Conservation (phyloP, 2,113 vertebrate genomes). For the Zapus hudsonius region DNA sequence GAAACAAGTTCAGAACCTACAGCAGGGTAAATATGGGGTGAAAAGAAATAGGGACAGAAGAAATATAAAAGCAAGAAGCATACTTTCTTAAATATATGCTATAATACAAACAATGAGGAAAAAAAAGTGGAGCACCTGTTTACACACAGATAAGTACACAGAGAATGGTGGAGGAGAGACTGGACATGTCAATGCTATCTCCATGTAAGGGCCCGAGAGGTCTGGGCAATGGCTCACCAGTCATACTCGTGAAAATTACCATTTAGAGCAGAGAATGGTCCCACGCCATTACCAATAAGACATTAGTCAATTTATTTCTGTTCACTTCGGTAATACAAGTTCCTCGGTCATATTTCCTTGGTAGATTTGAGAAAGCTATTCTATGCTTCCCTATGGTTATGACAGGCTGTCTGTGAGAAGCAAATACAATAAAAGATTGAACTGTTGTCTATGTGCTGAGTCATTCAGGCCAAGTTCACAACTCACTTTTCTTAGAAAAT, state of each 20-base stretch:
- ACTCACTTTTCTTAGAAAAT: constrained; percentile 10
- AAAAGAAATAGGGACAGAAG: neutral
- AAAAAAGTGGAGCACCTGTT: neutral
- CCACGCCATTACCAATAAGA: neutral
- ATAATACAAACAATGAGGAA: neutral
- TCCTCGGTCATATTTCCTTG: neutral
- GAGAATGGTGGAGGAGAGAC: neutral
- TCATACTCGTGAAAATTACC: neutral
- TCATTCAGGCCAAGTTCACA: neutral
- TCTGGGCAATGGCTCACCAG: neutral
- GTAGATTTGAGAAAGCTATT: neutral
- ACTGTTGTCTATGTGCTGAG: neutral
- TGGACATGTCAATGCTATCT: rapidly evolving
- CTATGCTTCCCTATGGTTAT: neutral
- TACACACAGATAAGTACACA: neutral
- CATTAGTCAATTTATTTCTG: neutral
- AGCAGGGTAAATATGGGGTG: neutral
- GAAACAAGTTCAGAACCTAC: constrained; percentile 97
- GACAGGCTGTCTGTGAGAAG: neutral
- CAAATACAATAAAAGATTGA: neutral
- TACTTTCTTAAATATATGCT: neutral
- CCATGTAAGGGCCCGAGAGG: too few species aligned
- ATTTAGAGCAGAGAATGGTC: neutral
- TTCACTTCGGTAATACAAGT: neutral
- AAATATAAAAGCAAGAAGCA: constrained; percentile 28